These are phyloP conservation scores for Zygaena filipendulae DNA, from an alignment of 2,888 invertebrate genomes.

Conservation along the genomic window DNA sequence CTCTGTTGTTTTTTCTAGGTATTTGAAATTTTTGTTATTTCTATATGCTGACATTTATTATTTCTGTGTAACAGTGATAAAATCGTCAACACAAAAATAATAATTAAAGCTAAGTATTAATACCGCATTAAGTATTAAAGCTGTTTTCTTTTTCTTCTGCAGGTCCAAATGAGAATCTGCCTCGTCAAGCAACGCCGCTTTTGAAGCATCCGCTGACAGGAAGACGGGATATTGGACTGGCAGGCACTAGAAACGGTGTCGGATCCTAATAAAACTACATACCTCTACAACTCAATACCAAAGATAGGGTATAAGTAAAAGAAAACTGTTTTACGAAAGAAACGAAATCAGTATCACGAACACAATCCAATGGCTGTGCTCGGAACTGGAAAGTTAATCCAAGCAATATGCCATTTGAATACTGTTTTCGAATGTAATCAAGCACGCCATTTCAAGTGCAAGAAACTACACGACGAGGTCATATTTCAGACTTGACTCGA, in stretches of 20 bases:
- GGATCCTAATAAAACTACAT: constrained; percentile 52
- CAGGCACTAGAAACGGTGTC: constrained; percentile 40
- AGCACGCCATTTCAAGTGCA: constrained; percentile 38
- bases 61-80: no score
- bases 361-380: constrained; percentile 36
- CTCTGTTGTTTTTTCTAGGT: no score
- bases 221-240: constrained; percentile 60
- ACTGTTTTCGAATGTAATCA: constrained; percentile 42
- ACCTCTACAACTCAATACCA: no score
- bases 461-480: constrained; percentile 45
- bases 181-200: constrained; percentile 49
- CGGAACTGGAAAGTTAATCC: constrained; percentile 40
- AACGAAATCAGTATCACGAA: constrained; percentile 25
- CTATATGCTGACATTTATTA: no score
- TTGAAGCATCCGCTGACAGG: constrained; percentile 65
- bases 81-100: no score
- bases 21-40: no score
- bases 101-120: no score
- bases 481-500: constrained; percentile 54
- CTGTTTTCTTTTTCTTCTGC: no score
- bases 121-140: no score
- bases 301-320: no score
- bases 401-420: constrained; percentile 57
- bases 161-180: no score
- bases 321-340: constrained; percentile 29